These are phyloP conservation scores for Fregata magnificens DNA, from an alignment of 2,113 vertebrate genomes.

Conservation along the genomic window DNA sequence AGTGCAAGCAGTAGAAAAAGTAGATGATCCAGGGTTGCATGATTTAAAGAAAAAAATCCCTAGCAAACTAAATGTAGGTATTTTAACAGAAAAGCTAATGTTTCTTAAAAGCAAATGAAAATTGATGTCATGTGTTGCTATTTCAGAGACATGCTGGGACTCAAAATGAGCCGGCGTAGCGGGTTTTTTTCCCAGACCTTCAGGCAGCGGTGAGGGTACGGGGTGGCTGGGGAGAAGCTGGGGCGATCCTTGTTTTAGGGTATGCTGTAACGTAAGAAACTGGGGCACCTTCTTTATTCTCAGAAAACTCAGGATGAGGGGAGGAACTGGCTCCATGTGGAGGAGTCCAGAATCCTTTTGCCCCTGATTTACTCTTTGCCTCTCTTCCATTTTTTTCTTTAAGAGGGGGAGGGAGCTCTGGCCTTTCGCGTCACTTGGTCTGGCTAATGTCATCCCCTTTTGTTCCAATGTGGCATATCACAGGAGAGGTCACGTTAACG, in stretches of 20 bases:
- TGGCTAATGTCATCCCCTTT: background rate
- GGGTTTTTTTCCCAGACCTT: background rate
- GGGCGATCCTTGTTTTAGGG: background rate
- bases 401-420: background rate
- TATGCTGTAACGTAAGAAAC: background rate
- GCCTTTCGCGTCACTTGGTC: background rate
- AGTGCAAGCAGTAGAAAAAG: background rate
- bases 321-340: background rate
- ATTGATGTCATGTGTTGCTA: background rate
- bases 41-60: background rate
- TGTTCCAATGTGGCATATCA: background rate
- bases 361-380: background rate
- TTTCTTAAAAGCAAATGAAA: background rate
- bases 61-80: background rate
- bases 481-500: background rate
- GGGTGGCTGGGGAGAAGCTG: background rate
- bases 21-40: accelerated
- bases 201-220: background rate
- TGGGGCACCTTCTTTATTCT: background rate
- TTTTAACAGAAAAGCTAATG: background rate
- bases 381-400: background rate
- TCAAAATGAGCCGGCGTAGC: background rate
- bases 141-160: background rate
- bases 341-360: background rate
- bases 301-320: background rate